Evolutionary conservation across 2,888 invertebrate species (phyloP), one percentile per base, ranked within the genome.

Genomic region (Plagodis pulveraria): DNA sequence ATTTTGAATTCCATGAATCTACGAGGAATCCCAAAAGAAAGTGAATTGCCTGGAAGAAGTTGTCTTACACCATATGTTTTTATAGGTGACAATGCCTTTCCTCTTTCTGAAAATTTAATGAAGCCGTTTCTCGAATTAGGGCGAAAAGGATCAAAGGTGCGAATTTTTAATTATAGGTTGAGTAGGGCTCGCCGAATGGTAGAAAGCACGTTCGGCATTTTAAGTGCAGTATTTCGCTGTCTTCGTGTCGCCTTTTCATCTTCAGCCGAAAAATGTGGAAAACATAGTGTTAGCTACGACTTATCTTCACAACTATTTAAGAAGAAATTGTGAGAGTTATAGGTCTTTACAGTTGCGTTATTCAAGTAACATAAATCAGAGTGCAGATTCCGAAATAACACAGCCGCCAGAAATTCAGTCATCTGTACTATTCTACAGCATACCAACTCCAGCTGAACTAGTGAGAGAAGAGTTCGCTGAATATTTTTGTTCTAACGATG

Each of bases 181-280:
- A 59, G 60, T 45, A 62, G 67, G 56, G 67, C 69, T 56, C 66
- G 69, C 51, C 69, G 68, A 61, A 64, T 72, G 35, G 67, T 72
- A 55, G 69, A 70, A 65, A 70, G 62, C 58, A 62, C 70, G 47
- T 69, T 69, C 57, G 70, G 72, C 53, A 69, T 70, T 61, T 61
- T 72, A 61, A 64, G 62, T 65, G 65, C 62, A 64, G 60, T 65
- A 57, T 69, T 67, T 67, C 63, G 63, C 57, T 62, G 62, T 59
- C 58, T 63, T 66, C 62, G 65, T 65, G 65, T n/a, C 54, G 60
- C 58, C 66, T 49, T 62, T 67, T 67, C 62, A 64, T 62, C 63
- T 64, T 61, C 63, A 66, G 49, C 50, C 42, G 50, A 50, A 50
- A 50, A 50, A 50, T 50, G 50, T 50, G 57, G 11, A 62, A 65